Evolutionary conservation across 2,113 vertebrate species (phyloP), one percentile per base, ranked within the genome.

Genomic region (Strix uralensis): DNA sequence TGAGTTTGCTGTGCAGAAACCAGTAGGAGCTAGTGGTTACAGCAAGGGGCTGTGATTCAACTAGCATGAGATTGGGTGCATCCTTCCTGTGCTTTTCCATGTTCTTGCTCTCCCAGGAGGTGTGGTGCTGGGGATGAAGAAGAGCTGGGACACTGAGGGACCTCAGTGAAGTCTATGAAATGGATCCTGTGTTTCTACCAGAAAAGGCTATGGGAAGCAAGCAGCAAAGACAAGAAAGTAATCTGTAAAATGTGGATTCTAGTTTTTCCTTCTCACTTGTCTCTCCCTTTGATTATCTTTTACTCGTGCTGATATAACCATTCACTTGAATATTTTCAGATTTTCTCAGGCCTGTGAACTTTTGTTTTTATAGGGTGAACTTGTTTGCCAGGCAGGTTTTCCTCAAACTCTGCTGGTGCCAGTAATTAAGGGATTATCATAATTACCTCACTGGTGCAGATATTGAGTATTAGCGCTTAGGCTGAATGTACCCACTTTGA

Each of bases 351-450:
- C 70, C 54, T 83, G 72, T 67, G 66, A 88, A 51, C 40, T 86
- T 86, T 30, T 52, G 42, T 57, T 85, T 95, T 95, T 84, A 66
- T 66, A 78, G 57, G 30, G 66, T 86, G 67, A 96, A 42, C 34
- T 94, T 82, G 66, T 94, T 97, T 97, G 83, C 93, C 75, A 90
- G 93, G 90, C 81, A 94, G 92, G 90, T 94, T 95, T 97, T 94
- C 96, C 92, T 95, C 73, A 95, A 94, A 92, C 67, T 96, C 75
- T 96, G 73, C 36, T 5, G 4, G 92, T 96, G 96, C 94, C 81
- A 92, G 90, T 95, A 97, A 97, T 97, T 97, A 97, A 96, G 51
- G 87, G 96, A 96, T 97, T 97, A 97, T 72, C 23, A 5, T 92
- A 91, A 94, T 97, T 94, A 94, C 94, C 81, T 90, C 55, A 29